phyloP scores from a whole-genome alignment of 2,888 invertebrate genomes.

The Osedax fenrisi region DNA sequence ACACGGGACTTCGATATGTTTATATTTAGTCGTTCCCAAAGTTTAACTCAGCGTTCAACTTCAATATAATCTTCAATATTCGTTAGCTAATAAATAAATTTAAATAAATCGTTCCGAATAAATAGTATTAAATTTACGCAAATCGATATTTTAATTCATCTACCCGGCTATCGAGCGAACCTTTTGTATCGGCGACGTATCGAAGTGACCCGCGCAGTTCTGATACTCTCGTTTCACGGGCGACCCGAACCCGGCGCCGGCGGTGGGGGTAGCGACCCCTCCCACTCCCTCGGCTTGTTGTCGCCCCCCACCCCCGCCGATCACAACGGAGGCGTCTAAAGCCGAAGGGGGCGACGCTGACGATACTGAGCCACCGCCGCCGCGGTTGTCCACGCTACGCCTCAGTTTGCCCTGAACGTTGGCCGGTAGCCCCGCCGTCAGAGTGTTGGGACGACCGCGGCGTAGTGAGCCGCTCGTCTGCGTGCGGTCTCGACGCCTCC shows the following conservation, averaged over 20 bases:
- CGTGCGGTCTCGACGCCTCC: background rate
- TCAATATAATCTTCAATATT: no score
- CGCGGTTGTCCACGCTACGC: background rate
- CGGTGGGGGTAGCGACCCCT: background rate
- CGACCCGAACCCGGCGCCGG: constrained; percentile 15
- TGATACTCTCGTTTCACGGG: constrained; percentile 11
- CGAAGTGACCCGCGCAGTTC: constrained; percentile 28
- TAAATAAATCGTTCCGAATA: no score
- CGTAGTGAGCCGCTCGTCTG: constrained; percentile 9
- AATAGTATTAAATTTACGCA: no score
- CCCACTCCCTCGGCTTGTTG: background rate
- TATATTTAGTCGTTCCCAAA: no score
- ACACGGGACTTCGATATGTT: no score
- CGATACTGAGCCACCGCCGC: no score
- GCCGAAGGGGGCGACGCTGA: background rate
- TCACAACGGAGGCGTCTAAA: background rate
- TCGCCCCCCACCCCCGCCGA: background rate
- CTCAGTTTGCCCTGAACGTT: constrained; percentile 3
- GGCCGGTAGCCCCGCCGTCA: constrained; percentile 39
- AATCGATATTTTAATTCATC: no score
- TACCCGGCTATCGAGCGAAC: no score
- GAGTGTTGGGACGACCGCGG: constrained; percentile 43
- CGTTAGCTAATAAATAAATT: no score
- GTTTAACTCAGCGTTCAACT: no score
- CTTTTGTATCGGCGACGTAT: constrained; percentile 33